Conservation (phyloP, 1,140 invertebrate genomes). For the Scaptomyza montana region DNA sequence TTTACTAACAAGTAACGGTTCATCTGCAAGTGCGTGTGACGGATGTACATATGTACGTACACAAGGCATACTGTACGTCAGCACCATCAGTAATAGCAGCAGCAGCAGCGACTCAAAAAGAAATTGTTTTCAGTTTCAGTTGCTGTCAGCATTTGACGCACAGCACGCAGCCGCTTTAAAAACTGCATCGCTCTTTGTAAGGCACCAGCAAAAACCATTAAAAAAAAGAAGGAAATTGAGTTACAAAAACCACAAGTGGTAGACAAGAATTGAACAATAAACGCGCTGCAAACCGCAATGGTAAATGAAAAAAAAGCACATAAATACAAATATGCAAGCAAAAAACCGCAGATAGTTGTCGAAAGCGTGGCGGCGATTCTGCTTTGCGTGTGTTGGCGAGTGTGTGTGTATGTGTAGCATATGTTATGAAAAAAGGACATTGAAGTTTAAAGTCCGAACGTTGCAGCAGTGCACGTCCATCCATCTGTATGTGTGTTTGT, state of each 20-base stretch:
- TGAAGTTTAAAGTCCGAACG: slow-evolving; percentile 39
- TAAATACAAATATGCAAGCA: background rate
- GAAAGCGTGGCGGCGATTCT: background rate
- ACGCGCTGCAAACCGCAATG: slow-evolving; percentile 18
- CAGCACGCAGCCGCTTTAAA: slow-evolving; percentile 14
- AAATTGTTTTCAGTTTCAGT: slow-evolving; percentile 54
- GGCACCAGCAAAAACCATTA: slow-evolving; percentile 3
- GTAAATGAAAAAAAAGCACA: slow-evolving; percentile 14
- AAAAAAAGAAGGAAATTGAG: background rate
- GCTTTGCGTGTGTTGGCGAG: background rate
- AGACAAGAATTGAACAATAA: slow-evolving; percentile 29
- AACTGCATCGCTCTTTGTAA: slow-evolving; percentile 29
- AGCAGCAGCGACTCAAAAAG: slow-evolving; percentile 23
- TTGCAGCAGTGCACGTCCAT: slow-evolving; percentile 60
- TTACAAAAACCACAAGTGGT: slow-evolving; percentile 43
- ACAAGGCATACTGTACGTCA: slow-evolving; percentile 32
- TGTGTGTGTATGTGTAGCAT: slow-evolving; percentile 38
- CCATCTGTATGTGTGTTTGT: slow-evolving; percentile 28
- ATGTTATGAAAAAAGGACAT: slow-evolving; percentile 48
- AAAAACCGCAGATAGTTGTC: background rate
- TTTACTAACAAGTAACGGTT: slow-evolving; percentile 40
- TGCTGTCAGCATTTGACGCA: slow-evolving; percentile 44
- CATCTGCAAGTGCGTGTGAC: slow-evolving; percentile 21
- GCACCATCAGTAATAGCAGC: background rate
- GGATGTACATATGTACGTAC: slow-evolving; percentile 1